Base-by-base conservation (phyloP, 23 tunicate species). In the Trididemnum clinides region DNA sequence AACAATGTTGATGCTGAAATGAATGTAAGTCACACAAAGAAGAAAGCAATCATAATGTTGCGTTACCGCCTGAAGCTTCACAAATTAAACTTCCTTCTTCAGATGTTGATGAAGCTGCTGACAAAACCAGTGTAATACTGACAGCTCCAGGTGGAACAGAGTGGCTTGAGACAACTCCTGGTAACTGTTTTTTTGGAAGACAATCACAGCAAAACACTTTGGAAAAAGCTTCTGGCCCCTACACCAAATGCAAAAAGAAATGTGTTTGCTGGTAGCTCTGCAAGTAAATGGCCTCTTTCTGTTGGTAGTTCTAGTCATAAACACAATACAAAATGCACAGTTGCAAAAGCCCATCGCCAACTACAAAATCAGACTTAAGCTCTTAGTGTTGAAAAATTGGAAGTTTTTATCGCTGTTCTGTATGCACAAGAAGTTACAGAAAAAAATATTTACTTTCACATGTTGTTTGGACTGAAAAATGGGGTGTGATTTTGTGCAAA, bases 241-340 rank as follows among this genome's bases (percentile, higher is more conserved):
- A 78, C 83, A 34, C 83, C 83, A 51, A 28, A 78, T n/a, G 66
- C 65, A 78, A 10, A 51, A 37, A 54, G 66, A 78, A 78, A 78
- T 51, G 83, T 50, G 83, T 78, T 50, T 51, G 39, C 83, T 54
- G 83, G 83, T 28, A 78, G 83, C 66, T 38, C 83, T 78, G 83
- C 83, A 78, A 78, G 66, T 78, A 66, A 65, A 78, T 78, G 64
- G 83, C 66, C 66, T 78, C 66, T 78, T 51, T 37, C 51, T 78
- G 19, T 50, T 54, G 65, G 51, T 78, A 34, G 30, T 66, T 78
- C 51, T 78, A 78, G 28, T 78, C 65, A 25, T 34, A 78, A 78
- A 28, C 66, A 78, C 83, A 78, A 21, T 78, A 34, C 83, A 51
- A 54, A 78, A 54, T 78, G 83, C 50, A 78, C 83, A 50, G 28